phyloP scores from a whole-genome alignment of 2,113 vertebrate species.

The Microcebus jonahi region DNA sequence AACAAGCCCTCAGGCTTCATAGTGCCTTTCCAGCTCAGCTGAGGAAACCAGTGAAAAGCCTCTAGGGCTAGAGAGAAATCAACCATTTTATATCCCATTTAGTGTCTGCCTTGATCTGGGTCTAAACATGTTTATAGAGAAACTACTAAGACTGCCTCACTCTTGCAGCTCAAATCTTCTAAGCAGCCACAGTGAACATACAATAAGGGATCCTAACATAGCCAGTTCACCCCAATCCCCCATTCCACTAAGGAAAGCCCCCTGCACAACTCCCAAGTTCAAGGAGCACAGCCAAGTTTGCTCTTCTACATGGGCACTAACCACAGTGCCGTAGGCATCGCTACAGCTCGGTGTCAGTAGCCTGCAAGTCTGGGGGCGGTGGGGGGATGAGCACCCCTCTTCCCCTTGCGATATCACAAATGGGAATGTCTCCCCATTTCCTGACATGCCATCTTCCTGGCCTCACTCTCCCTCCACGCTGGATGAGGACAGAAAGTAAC shows the following conservation, averaged over 20 bases:
- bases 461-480: neutral
- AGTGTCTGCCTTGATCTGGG: neutral
- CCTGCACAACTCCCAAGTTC: neutral
- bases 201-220: neutral
- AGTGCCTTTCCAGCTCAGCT: neutral
- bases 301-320: accelerated
- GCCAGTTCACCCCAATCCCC: too few species aligned
- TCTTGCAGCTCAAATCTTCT: neutral
- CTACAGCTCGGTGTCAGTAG: neutral
- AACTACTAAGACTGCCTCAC: neutral
- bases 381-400: neutral
- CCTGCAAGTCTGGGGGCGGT: neutral
- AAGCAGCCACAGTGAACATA: neutral
- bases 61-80: neutral
- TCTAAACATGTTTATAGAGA: neutral
- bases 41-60: neutral
- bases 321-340: accelerated
- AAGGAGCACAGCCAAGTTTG: neutral
- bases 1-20: constrained; percentile 33
- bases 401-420: neutral
- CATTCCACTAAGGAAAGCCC: neutral
- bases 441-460: neutral
- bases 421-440: neutral
- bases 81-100: neutral
- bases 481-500: neutral